Conservation (phyloP, 2,888 invertebrate genomes). For the Caprella mutica region DNA sequence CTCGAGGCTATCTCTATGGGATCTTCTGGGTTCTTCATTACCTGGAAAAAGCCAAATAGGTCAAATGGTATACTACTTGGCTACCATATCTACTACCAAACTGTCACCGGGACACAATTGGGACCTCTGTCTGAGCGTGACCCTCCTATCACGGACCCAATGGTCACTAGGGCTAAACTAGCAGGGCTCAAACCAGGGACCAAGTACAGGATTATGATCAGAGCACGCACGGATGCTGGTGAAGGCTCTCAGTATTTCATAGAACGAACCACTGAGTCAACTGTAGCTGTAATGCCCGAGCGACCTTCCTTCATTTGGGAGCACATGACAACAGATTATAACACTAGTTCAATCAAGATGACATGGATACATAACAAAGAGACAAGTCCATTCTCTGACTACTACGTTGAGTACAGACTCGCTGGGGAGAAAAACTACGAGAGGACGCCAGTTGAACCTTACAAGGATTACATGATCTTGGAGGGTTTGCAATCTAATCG, state of each 20-base stretch:
- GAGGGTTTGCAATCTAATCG: conserved; percentile 68
- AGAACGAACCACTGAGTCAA: conserved; percentile 56
- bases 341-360: conserved; percentile 59
- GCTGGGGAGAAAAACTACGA: conserved; percentile 61
- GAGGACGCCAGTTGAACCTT: conserved; percentile 55
- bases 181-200: conserved; percentile 72
- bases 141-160: conserved; percentile 66
- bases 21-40: conserved; percentile 73
- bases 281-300: conserved; percentile 26
- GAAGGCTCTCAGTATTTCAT: conserved; percentile 51
- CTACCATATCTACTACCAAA: conserved; percentile 81
- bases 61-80: conserved; percentile 85
- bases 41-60: conserved; percentile 82
- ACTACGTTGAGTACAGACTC: conserved; percentile 66
- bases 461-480: conserved; percentile 58
- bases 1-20: conserved; percentile 77
- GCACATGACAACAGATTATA: conserved; percentile 56
- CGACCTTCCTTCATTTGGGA: conserved; percentile 38
- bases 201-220: conserved; percentile 63
- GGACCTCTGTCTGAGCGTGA: conserved; percentile 58
- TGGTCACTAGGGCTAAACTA: conserved; percentile 65
- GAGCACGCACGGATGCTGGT: conserved; percentile 58
- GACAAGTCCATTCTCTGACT: conserved; percentile 80
- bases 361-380: conserved; percentile 71
- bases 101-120: conserved; percentile 51